phyloP scores from a whole-genome alignment of 2,888 invertebrate genomes.

The Diarsia mendica region DNA sequence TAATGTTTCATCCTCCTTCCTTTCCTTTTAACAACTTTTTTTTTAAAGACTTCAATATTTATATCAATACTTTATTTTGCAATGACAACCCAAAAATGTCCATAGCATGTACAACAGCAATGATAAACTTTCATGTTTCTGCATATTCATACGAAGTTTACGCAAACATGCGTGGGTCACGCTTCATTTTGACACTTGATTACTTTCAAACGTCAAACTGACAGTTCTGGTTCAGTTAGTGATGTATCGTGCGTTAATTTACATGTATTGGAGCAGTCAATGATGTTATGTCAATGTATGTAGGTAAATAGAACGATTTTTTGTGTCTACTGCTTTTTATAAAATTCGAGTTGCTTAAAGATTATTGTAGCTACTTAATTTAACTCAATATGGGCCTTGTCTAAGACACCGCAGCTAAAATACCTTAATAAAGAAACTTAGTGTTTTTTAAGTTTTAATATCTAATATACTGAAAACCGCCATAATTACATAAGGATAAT shows the following conservation, averaged over 20 bases:
- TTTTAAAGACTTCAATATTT: not conserved
- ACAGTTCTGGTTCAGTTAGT: conserved; percentile 44
- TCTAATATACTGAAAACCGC: no score
- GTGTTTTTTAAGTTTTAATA: no score
- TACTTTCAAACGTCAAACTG: conserved; percentile 33
- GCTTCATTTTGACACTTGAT: conserved; percentile 47
- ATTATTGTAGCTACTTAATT: not conserved
- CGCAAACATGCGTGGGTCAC: conserved; percentile 45
- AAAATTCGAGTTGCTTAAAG: not conserved
- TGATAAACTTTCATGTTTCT: conserved; percentile 24
- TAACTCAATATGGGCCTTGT: not conserved
- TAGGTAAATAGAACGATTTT: conserved; percentile 19
- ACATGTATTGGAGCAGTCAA: conserved; percentile 12
- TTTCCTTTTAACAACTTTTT: not conserved
- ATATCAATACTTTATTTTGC: conserved; percentile 5
- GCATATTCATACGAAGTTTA: conserved; percentile 54
- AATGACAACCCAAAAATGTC: conserved; percentile 11
- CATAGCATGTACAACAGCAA: conserved; percentile 28
- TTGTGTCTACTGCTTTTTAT: not conserved
- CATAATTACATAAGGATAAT: no score
- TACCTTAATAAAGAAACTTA: no score
- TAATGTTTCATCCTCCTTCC: no score
- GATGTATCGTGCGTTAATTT: conserved; percentile 46
- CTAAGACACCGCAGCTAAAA: no score
- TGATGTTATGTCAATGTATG: conserved; percentile 39